Evolutionary conservation across 2,888 invertebrate genomes (phyloP).

Genomic region (Chymomyza amoena): DNA sequence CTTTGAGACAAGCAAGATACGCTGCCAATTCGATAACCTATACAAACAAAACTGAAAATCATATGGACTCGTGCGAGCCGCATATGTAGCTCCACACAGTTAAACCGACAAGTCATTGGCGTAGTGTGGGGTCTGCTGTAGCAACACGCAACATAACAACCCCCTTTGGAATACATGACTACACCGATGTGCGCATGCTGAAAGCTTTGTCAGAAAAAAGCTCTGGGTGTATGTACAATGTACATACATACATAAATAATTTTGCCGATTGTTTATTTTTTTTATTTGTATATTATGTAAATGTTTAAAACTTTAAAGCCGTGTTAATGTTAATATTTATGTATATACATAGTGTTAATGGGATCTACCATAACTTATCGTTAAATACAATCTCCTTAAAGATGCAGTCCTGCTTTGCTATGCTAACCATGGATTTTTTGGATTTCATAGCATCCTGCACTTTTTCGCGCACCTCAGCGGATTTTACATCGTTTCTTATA

Average conservation of each 20-base stretch:
- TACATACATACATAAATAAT: no score
- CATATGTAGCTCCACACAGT: not conserved
- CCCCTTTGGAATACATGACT: not conserved
- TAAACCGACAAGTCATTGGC: not conserved
- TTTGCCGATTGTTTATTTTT: not conserved
- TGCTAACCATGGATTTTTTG: conserved; percentile 80
- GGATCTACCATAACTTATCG: conserved; percentile 77
- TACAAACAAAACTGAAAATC: conserved; percentile 66
- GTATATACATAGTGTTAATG: not conserved
- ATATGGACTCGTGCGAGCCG: conserved; percentile 46
- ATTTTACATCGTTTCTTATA: conserved; percentile 92
- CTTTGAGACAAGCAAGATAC: not conserved
- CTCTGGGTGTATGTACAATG: conserved; percentile 20
- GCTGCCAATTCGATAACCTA: not conserved
- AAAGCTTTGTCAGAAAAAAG: conserved; percentile 50
- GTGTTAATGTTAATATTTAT: not conserved
- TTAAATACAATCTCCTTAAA: conserved; percentile 85
- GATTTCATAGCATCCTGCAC: conserved; percentile 86
- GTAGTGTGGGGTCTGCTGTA: not conserved
- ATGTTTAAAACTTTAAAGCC: not conserved
- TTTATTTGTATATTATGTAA: not conserved
- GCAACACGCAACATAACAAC: not conserved
- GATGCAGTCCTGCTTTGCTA: conserved; percentile 80
- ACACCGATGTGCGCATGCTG: conserved; percentile 46
- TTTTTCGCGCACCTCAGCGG: conserved; percentile 88